phyloP scores from a whole-genome alignment of 2,113 vertebrate species.

The Pangasianodon gigas region DNA sequence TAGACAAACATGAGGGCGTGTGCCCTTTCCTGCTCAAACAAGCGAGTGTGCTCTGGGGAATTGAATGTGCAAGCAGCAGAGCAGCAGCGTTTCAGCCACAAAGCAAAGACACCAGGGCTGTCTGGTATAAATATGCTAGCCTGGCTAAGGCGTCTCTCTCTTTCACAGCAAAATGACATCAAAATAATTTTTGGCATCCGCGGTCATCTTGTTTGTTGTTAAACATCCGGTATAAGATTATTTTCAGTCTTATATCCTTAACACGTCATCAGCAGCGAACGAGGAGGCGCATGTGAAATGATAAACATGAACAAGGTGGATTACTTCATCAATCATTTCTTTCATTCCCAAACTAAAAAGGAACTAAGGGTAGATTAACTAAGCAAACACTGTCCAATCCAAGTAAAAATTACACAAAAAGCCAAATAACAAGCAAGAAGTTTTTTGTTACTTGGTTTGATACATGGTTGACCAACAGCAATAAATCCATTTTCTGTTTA shows the following conservation, averaged over 20 bases:
- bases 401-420: background rate
- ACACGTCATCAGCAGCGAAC: background rate
- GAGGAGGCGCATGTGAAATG: background rate
- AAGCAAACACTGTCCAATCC: background rate
- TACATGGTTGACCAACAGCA: background rate
- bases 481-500: background rate
- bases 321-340: background rate
- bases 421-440: background rate
- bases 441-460: background rate
- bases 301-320: background rate
- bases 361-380: background rate
- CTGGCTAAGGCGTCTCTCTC: background rate
- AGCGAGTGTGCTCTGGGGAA: slow-evolving; percentile 36
- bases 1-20: slow-evolving; percentile 41
- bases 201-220: background rate
- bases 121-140: background rate
- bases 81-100: background rate
- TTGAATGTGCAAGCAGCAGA: slow-evolving; percentile 19
- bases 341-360: background rate
- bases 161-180: background rate
- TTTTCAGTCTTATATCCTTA: background rate
- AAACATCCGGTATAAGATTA: background rate
- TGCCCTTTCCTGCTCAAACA: slow-evolving; percentile 49
- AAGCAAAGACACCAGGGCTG: slow-evolving; percentile 6
- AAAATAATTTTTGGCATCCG: background rate